These are phyloP conservation scores for Abrostola tripartita DNA, from an alignment of 2,888 invertebrate species.

Conservation along the genomic window DNA sequence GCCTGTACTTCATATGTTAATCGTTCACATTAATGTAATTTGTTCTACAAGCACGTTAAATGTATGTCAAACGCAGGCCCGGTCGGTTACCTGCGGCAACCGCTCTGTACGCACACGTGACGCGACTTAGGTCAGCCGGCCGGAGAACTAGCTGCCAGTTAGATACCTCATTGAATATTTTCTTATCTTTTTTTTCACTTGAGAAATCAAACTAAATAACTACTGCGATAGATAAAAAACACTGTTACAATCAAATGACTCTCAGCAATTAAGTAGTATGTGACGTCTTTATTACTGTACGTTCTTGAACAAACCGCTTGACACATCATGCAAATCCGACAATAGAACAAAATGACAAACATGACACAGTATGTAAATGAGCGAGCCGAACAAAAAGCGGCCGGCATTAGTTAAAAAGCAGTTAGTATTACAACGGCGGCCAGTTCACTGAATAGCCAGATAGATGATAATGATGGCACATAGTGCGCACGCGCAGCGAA, in stretches of 20 bases:
- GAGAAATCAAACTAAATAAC: background rate
- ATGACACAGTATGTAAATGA: conserved; percentile 44
- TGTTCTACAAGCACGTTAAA: background rate
- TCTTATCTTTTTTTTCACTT: too few species aligned
- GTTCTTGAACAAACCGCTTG: conserved; percentile 15
- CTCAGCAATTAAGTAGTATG: background rate
- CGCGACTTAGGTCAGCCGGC: background rate
- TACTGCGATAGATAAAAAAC: background rate
- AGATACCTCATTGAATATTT: too few species aligned
- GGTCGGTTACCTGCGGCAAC: background rate
- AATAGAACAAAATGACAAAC: conserved; percentile 37
- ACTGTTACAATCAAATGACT: background rate
- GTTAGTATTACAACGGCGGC: conserved; percentile 16
- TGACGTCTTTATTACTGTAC: conserved; percentile 14
- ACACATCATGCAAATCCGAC: conserved; percentile 30
- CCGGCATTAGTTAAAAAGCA: conserved; percentile 27
- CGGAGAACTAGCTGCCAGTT: too few species aligned
- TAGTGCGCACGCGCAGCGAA: background rate
- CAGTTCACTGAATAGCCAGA: conserved; percentile 17
- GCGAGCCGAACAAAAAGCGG: conserved; percentile 31
- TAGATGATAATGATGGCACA: conserved; percentile 15
- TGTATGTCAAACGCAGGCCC: conserved; percentile 28
- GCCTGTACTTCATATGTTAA: conserved; percentile 15
- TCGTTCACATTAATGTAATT: background rate
- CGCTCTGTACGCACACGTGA: too few species aligned